Conservation (phyloP, 2,888 invertebrate genomes). For the Drosophila nr. medialis region DNA sequence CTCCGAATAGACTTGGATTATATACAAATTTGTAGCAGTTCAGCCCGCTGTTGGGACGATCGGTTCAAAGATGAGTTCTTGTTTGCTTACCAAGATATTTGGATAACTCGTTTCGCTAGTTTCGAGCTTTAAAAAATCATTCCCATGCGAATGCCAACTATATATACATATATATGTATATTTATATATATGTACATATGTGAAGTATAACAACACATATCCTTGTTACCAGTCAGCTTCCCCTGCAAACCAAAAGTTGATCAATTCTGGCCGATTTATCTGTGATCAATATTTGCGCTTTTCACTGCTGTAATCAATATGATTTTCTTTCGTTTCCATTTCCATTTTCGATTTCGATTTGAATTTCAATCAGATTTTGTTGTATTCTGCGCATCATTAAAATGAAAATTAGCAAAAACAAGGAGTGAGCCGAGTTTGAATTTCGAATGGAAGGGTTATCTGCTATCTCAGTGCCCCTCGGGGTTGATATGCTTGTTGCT, state of each 20-base stretch:
- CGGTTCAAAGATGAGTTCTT: background rate
- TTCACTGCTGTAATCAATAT: constrained; percentile 66
- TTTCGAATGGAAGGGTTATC: constrained; percentile 47
- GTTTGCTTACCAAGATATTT: background rate
- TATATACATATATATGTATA: too few relatives aligned
- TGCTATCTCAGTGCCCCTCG: constrained; percentile 14
- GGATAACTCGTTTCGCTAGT: background rate
- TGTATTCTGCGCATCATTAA: constrained; percentile 73
- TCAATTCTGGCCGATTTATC: constrained; percentile 12
- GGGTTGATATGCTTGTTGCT: constrained; percentile 16
- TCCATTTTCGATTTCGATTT: constrained; percentile 21
- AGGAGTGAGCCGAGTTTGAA: constrained; percentile 5
- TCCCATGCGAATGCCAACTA: too few relatives aligned
- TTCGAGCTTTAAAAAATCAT: too few relatives aligned
- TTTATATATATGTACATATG: background rate
- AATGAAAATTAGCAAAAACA: constrained; percentile 62
- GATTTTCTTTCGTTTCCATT: constrained; percentile 45
- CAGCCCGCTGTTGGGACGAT: background rate
- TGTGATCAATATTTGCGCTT: constrained; percentile 40
- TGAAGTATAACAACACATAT: background rate
- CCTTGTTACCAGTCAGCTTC: background rate
- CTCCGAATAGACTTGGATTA: background rate
- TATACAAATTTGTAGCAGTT: too few relatives aligned
- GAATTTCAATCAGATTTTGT: constrained; percentile 49
- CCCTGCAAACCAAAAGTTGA: background rate